Conservation (phyloP, 2,113 vertebrate genomes). For the Drymodes brunneopygia region DNA sequence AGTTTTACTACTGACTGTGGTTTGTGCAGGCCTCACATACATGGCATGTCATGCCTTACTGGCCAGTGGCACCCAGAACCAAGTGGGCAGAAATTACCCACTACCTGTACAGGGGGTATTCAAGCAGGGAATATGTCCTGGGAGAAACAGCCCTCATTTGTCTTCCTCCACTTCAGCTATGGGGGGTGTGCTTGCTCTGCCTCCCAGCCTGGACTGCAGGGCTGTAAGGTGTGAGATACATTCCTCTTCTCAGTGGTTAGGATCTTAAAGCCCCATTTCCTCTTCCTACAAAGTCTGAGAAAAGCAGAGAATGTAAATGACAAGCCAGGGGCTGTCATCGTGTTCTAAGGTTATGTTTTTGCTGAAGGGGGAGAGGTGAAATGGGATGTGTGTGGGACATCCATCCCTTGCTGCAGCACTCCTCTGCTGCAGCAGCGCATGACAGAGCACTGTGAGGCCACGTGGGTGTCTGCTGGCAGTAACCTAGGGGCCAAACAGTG, state of each 20-base stretch:
- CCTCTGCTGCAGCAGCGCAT: accelerated
- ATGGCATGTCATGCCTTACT: accelerated
- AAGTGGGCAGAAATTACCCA: neutral
- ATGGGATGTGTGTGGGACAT: neutral
- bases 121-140: neutral
- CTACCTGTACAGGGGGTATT: neutral
- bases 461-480: neutral
- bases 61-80: accelerated
- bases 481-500: neutral
- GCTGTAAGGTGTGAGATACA: accelerated
- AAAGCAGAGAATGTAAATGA: neutral
- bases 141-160: accelerated
- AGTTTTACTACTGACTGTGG: neutral
- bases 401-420: neutral
- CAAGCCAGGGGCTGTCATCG: neutral
- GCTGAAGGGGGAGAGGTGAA: neutral
- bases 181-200: neutral
- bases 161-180: accelerated
- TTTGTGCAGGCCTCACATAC: accelerated
- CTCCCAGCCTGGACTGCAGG: neutral
- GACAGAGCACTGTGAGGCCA: accelerated
- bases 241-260: neutral
- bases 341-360: neutral
- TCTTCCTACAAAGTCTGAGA: neutral
- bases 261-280: neutral